phyloP scores from a whole-genome alignment of 2,888 invertebrate species.

The Agapostemon virescens region DNA sequence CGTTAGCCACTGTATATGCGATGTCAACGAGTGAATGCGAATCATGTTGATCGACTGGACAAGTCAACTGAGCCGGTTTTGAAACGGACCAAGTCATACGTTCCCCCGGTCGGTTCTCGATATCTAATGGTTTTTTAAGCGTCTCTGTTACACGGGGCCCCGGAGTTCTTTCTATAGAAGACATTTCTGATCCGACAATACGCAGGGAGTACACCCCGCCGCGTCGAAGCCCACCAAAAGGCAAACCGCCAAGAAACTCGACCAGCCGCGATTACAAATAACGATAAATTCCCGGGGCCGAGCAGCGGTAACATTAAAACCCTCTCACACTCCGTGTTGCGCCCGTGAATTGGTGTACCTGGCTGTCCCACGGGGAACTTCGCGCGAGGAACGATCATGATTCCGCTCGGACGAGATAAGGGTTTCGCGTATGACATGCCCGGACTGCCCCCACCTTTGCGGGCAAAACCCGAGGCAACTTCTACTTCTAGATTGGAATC shows the following conservation, averaged over 20 bases:
- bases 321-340: constrained; percentile 77
- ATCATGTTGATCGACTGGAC: not conserved
- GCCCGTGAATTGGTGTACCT: constrained; percentile 69
- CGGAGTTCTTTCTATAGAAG: constrained; percentile 12
- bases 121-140: constrained; percentile 28
- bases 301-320: constrained; percentile 77
- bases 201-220: constrained; percentile 22
- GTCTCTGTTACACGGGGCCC: constrained; percentile 9
- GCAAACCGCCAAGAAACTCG: constrained; percentile 58
- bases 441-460: constrained; percentile 24
- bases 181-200: constrained; percentile 17
- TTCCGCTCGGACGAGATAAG: constrained; percentile 74
- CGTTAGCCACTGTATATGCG: not conserved
- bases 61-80: not conserved
- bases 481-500: constrained; percentile 65
- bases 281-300: constrained; percentile 75
- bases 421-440: constrained; percentile 76
- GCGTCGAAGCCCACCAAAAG: constrained; percentile 39
- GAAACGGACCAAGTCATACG: not conserved
- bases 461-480: constrained; percentile 17
- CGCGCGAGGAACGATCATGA: constrained; percentile 73
- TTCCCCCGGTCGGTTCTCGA: constrained; percentile 18
- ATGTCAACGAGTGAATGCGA: not conserved
- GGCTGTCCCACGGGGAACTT: constrained; percentile 67
- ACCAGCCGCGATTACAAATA: constrained; percentile 72